Conservation (phyloP, 2,888 invertebrate genomes). For the Thyatira batis region DNA sequence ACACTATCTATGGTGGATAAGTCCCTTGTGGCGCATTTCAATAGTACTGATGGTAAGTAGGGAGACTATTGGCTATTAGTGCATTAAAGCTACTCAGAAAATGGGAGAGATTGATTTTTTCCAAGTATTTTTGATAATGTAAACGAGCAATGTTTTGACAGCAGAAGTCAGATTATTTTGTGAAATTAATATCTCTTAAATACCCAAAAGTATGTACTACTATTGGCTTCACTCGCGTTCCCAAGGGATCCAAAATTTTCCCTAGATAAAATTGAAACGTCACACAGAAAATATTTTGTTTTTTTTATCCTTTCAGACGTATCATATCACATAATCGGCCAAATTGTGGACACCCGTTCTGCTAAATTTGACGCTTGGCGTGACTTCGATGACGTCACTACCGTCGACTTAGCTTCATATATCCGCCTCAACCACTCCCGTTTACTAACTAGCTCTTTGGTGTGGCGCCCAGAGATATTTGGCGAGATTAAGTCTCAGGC, state of each 20-base stretch:
- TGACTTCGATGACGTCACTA: slow-evolving; percentile 89
- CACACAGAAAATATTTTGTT: no score
- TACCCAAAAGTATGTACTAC: background rate
- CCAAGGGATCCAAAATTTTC: no score
- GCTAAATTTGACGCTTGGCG: slow-evolving; percentile 90
- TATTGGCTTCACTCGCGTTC: no score
- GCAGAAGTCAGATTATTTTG: no score
- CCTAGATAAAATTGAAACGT: no score
- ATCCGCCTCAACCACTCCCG: slow-evolving; percentile 92
- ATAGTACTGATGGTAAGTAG: slow-evolving; percentile 70
- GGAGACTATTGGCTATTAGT: background rate
- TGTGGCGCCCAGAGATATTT: slow-evolving; percentile 90
- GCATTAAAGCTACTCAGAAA: background rate
- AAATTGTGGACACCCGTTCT: slow-evolving; percentile 89
- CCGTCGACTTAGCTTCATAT: slow-evolving; percentile 90
- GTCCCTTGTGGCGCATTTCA: slow-evolving; percentile 67
- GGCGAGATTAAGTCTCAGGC: slow-evolving; percentile 65
- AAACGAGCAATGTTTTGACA: no score
- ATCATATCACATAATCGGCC: slow-evolving; percentile 86
- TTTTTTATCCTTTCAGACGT: slow-evolving; percentile 70
- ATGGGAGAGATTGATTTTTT: no score
- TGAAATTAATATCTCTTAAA: background rate
- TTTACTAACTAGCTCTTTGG: slow-evolving; percentile 88
- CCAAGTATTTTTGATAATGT: no score
- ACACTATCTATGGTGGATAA: slow-evolving; percentile 63